Evolutionary conservation across 2,113 vertebrate genomes (phyloP), one percentile per base, ranked within the genome.

Genomic region (Psilopsiagon aurifrons): DNA sequence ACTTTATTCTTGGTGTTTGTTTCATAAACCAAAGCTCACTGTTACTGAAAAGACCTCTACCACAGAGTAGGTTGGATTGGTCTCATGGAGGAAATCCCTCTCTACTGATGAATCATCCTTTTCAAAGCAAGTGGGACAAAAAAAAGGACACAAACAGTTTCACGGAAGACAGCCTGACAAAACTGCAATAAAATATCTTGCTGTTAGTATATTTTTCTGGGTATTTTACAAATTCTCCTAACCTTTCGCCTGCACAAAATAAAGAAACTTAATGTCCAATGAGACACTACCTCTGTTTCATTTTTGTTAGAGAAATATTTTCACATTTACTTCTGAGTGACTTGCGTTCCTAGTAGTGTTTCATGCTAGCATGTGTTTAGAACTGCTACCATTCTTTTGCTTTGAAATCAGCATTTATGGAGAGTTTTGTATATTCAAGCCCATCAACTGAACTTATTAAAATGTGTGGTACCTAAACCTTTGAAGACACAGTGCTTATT

Each of bases 401-500:
- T 88, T 86, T 90, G 70, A 94, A 90, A 92, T 22, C 15, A 67
- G 10, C 11, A 46, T 79, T 83, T 88, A 19, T 74, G 51, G 29
- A 75, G 62, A 63, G 33, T 71, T 87, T 71, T 75, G 29, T 85
- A 60, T 78, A 74, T 85, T 88, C 10, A 17, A 75, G 14, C 29
- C 81, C 66, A 79, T 92, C 92, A 88, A 79, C 88, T n/a, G 29
- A 60, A 68, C 64, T 88, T 17, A 73, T 64, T 83, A 90, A 28
- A 16, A 17, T 82, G 35, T 17, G 29, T 86, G 70, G n/a, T 88
- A 76, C 57, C 63, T 68, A 25, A 74, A 44, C 35, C 79, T 95
- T 94, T 93, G 88, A 93, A 88, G 93, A 57, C 85, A 47, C 29
- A 31, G 39, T 64, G 43, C 52, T 90, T 80, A 80, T 76, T 92